Evolutionary conservation across 2,113 vertebrate species (phyloP).

Genomic region (Todiramphus saurophagus): DNA sequence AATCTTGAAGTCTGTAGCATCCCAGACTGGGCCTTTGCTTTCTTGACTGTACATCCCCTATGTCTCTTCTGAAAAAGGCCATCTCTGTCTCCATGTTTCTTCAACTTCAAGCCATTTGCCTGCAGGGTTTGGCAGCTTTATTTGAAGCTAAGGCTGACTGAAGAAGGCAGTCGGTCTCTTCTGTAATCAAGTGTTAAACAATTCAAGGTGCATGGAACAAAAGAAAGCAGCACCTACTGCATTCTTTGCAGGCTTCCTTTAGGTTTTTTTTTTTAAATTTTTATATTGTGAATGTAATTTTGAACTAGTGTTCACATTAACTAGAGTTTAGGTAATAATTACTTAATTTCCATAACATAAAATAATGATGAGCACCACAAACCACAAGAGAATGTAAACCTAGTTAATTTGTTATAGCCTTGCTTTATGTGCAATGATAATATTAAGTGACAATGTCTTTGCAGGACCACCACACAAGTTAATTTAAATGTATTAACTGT

Average conservation of each 20-base stretch:
- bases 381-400: slow-evolving; percentile 11
- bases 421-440: slow-evolving; percentile 10
- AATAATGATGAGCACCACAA: neutral
- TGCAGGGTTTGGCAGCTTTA: neutral
- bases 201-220: neutral
- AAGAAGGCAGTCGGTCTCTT: neutral
- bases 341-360: slow-evolving; percentile 40
- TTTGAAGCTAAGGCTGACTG: neutral
- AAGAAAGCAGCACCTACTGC: neutral
- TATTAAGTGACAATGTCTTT: slow-evolving; percentile 9
- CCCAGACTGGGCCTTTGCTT: neutral
- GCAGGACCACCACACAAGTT: neutral
- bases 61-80: neutral
- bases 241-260: neutral
- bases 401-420: slow-evolving; percentile 28
- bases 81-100: neutral
- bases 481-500: slow-evolving; percentile 38
- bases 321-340: neutral
- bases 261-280: neutral
- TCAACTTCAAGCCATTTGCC: neutral
- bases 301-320: neutral
- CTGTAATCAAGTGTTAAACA: neutral
- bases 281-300: neutral
- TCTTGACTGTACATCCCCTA: neutral
- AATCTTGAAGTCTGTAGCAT: neutral